Percentiles rank a stretch among this genome's conserved stretches.
These are phyloP conservation scores for Aradophagus sp. DNA, from an alignment of 1,140 invertebrate genomes.

Conservation along the genomic window DNA sequence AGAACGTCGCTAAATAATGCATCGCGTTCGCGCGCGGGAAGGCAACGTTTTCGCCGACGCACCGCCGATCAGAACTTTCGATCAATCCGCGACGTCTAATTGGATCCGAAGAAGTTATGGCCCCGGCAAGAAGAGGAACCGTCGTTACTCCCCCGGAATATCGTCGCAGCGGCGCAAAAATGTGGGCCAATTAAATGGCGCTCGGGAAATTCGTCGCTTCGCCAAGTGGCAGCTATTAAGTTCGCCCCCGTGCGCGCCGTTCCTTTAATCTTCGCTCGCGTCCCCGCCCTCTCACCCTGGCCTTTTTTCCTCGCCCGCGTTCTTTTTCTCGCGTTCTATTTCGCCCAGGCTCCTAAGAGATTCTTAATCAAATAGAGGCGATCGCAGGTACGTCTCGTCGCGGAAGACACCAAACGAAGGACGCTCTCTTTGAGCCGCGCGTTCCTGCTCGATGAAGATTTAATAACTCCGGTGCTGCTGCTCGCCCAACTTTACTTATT, in stretches of 20 bases:
- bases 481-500: constrained; percentile 33
- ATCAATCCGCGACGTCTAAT: no score
- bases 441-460: constrained; percentile 42
- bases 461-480: constrained; percentile 32
- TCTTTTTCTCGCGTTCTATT: constrained; percentile 13
- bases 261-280: constrained; percentile 38
- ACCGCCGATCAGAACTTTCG: no score
- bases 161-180: constrained; percentile 9
- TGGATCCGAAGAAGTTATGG: no score
- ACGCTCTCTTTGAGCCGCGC: constrained; percentile 42
- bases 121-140: no score
- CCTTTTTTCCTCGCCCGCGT: neutral
- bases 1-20: no score
- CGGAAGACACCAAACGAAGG: constrained; percentile 32
- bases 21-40: no score
- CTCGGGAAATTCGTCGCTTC: constrained; percentile 13
- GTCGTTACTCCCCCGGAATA: no score
- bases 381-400: constrained; percentile 40
- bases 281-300: no score
- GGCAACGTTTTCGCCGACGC: no score
- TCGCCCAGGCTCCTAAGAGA: constrained; percentile 30
- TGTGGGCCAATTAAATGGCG: constrained; percentile 20
- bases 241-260: constrained; percentile 26
- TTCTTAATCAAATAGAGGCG: constrained; percentile 53
- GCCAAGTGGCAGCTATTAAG: constrained; percentile 25